These are phyloP conservation scores for Ellobius talpinus DNA, from an alignment of 2,113 vertebrate genomes.

Conservation along the genomic window DNA sequence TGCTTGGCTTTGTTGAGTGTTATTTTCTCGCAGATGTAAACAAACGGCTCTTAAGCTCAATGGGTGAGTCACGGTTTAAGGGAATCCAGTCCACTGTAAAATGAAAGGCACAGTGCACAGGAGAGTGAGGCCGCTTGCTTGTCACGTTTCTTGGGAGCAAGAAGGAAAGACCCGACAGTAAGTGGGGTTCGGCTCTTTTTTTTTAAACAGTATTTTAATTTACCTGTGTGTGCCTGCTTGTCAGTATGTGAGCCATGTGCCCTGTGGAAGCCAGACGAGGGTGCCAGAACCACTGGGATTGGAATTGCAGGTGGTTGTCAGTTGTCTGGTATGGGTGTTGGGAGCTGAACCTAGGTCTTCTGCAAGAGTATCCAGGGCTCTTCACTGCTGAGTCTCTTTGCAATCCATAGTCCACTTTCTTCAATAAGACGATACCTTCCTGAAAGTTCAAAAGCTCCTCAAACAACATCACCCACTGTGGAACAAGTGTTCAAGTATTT, in stretches of 20 bases:
- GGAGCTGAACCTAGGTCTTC: neutral
- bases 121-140: neutral
- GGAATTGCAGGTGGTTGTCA: neutral
- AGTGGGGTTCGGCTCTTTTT: neutral
- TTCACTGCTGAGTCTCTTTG: neutral
- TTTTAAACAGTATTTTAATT: neutral
- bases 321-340: too few species aligned
- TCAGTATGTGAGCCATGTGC: neutral
- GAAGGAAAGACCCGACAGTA: neutral
- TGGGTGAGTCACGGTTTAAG: neutral
- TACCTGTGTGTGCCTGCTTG: neutral
- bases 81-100: neutral
- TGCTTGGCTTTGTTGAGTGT: neutral
- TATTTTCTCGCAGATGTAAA: neutral
- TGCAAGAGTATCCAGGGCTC: neutral
- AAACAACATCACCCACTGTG: neutral
- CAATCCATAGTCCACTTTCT: neutral
- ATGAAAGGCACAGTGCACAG: neutral
- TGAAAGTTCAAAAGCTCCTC: neutral
- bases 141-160: neutral
- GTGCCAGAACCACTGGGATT: too few species aligned
- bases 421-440: neutral
- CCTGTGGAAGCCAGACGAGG: neutral
- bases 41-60: neutral
- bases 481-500: neutral